Evolutionary conservation across 2,888 invertebrate genomes (phyloP).

Genomic region (Steinernema carpocapsae): DNA sequence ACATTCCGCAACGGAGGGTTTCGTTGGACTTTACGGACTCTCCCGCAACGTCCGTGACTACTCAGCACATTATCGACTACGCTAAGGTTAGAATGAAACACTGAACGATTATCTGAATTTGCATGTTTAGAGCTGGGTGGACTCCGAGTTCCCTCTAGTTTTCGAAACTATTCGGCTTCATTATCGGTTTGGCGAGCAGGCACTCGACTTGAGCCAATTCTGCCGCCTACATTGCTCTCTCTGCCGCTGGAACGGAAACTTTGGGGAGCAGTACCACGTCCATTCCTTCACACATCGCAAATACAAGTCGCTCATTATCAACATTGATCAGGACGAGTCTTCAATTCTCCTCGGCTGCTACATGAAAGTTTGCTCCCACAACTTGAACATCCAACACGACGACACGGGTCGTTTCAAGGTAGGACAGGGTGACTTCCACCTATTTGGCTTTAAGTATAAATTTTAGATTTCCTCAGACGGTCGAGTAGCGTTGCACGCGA

Average conservation of each 20-base stretch:
- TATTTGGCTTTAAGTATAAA: neutral
- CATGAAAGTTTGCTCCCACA: slow-evolving; percentile 11
- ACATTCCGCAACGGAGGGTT: slow-evolving; percentile 9
- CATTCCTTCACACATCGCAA: neutral
- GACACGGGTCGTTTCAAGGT: slow-evolving; percentile 3
- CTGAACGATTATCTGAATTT: neutral
- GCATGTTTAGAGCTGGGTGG: neutral
- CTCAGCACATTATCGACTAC: neutral
- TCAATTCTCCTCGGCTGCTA: slow-evolving; percentile 10
- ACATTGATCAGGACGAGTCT: slow-evolving; percentile 24
- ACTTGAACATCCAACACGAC: neutral
- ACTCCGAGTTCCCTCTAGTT: slow-evolving; percentile 5
- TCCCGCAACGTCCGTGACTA: neutral
- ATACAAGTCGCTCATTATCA: neutral
- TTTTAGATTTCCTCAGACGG: slow-evolving; percentile 15
- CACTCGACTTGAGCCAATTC: slow-evolving; percentile 10
- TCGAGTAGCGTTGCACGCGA: neutral
- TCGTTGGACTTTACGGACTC: slow-evolving; percentile 27
- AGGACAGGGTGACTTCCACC: neutral
- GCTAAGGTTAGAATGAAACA: neutral
- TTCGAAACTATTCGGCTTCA: slow-evolving; percentile 10
- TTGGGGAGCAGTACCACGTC: neutral
- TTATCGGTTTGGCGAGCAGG: neutral
- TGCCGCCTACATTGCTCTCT: slow-evolving; percentile 16
- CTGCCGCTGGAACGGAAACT: neutral